phyloP scores from a whole-genome alignment of 2,113 vertebrate genomes.

The Chascanopsetta lugubris region DNA sequence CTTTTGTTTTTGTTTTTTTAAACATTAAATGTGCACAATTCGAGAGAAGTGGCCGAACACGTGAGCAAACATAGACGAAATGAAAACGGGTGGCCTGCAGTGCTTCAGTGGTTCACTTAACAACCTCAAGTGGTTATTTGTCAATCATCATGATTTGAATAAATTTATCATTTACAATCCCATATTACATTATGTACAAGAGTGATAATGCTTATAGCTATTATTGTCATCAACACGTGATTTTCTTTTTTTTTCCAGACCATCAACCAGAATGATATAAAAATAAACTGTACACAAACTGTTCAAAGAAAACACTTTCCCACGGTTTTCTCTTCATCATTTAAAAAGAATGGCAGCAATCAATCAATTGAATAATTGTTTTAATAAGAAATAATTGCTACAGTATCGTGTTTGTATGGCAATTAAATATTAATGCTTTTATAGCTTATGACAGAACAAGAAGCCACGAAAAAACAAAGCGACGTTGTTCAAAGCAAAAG shows the following conservation, averaged over 20 bases:
- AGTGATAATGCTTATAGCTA: slow-evolving; percentile 80
- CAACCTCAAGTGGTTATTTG: slow-evolving; percentile 72
- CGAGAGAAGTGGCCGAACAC: slow-evolving; percentile 56
- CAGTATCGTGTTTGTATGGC: slow-evolving; percentile 91
- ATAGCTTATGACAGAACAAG: slow-evolving; percentile 80
- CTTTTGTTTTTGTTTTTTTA: no score
- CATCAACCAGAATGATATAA: slow-evolving; percentile 86
- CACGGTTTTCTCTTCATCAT: slow-evolving; percentile 78
- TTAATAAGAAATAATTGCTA: slow-evolving; percentile 89
- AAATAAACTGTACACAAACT: slow-evolving; percentile 91
- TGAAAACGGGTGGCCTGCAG: slow-evolving; percentile 66
- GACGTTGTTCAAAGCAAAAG: slow-evolving; percentile 71
- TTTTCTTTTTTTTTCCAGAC: slow-evolving; percentile 78
- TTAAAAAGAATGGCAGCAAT: slow-evolving; percentile 86
- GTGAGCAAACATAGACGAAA: slow-evolving; percentile 49
- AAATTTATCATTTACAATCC: slow-evolving; percentile 87
- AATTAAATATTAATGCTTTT: slow-evolving; percentile 81
- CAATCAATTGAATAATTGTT: slow-evolving; percentile 82
- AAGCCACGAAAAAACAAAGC: slow-evolving; percentile 79
- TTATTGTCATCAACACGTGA: slow-evolving; percentile 71
- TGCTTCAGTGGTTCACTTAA: slow-evolving; percentile 63
- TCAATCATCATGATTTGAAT: slow-evolving; percentile 73
- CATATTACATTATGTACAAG: slow-evolving; percentile 91
- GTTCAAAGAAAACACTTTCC: slow-evolving; percentile 81
- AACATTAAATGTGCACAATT: slow-evolving; percentile 79